Base-by-base conservation (phyloP, 2,797 vertebrate genomes). In the Neomorphus geoffroyi region DNA sequence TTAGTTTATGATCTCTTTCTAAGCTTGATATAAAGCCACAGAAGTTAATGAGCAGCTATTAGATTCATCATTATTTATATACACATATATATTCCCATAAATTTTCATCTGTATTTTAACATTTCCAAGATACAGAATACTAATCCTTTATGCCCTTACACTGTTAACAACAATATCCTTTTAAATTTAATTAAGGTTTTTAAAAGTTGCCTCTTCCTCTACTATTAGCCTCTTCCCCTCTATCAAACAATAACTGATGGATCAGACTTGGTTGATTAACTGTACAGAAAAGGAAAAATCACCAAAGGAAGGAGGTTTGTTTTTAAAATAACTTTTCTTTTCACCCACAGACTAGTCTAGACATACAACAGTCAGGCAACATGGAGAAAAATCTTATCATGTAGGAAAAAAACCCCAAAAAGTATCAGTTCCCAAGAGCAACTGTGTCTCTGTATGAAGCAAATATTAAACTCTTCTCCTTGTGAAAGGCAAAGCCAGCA, bases 11-110 rank as follows among this genome's bases (percentile, higher is more conserved):
- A 65, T 88, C 41, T 85, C 57, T 80, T 85, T 85, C 67, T 58
- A 22, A 82, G 46, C n/a, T 91, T 86, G 58, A 88, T 93, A 61
- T 74, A 88, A 78, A 85, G 22, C 7, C 45, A 69, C 3, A 5
- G 57, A 87, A 87, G 65, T 86, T 96, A 95, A 95, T 69, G 69
- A 91, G n/a, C 18, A 93, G 50, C 91, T 89, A 51, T 86, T 92
- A 93, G 72, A 83, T 86, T 85, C 87, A 87, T 65, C 21, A 80
- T 91, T 94, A 92, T 92, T 91, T 94, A 94, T 67, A 86, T 6
- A 87, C 18, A 60, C 13, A 60, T 35, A 93, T 41, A 73, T 77
- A 78, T 94, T 91, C 50, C 57, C 69, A 80, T 82, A 80, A 92
- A 74, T 93, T 92, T 92, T 93, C 45, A 51, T 71, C 53, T 87